A percentile compares a stretch with the other conserved stretches of the same genome.
phyloP scores from a whole-genome alignment of 2,113 vertebrate genomes.

The Jaculus jaculus region DNA sequence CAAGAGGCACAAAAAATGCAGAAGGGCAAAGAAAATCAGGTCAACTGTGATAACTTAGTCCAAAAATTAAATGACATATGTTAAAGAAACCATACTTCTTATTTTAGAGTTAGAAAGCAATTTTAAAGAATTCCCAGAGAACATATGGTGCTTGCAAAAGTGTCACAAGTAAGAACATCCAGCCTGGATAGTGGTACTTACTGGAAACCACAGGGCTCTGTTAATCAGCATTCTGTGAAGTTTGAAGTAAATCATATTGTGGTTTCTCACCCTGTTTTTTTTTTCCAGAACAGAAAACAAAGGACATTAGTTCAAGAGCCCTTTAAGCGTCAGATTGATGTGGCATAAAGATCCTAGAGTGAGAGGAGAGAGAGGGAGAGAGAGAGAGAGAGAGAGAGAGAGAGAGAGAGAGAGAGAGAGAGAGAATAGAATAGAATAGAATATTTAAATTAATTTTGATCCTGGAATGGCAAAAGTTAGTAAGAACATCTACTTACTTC shows the following conservation, averaged over 20 bases:
- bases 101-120: background rate
- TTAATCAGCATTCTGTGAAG: conserved; percentile 9
- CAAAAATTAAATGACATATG: background rate
- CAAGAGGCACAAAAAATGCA: background rate
- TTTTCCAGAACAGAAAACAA: conserved; percentile 16
- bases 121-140: background rate
- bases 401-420: background rate
- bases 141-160: background rate
- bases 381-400: too few species aligned
- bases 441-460: background rate
- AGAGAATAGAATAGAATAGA: too few species aligned
- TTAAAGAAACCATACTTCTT: background rate
- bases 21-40: background rate
- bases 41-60: background rate
- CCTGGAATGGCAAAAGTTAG: background rate
- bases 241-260: conserved; percentile 12
- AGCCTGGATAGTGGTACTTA: background rate
- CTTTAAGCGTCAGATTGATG: background rate
- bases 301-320: background rate
- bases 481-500: conserved; percentile 7
- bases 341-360: background rate
- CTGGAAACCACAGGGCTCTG: background rate
- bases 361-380: background rate
- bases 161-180: background rate
- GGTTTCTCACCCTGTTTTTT: background rate